Base-by-base conservation (phyloP, 2,888 invertebrate genomes). In the Callinectes sapidus region DNA sequence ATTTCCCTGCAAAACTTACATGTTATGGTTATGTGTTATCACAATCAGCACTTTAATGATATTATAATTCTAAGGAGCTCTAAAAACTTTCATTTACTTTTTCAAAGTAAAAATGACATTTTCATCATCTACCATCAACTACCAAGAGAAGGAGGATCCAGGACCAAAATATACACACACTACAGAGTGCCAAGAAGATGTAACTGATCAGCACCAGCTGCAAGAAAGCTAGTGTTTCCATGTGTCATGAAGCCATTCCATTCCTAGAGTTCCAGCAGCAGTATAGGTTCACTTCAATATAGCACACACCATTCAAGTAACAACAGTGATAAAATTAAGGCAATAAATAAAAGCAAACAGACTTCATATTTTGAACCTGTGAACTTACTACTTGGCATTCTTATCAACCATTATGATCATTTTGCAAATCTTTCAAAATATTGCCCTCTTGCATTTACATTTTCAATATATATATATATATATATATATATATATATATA, bases 41-140 rank as follows among this genome's bases (percentile, higher is more conserved):
- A n/a, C 28, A 23, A 28, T 48, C 10, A 28, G 28, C n/a, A n/a
- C n/a, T 71, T 71, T 71, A 28, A 71, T 28, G n/a, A 10, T 2
- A 1, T 28, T 10, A 71, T 35, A 81, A 81, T n/a, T 81, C 35
- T 81, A 35, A 81, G 35, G 16, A 81, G 2, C 16, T 28, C 1
- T 71, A 10, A 81, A 35, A 23, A 18, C 55, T 14, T 55, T 55
- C 16, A 14, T 55, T 13, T 61, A 23, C 10, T 28, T 35, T 35
- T 81, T 81, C 32, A 13, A 81, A 81, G 6, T 81, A 81, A 35
- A 81, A 16, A 18, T 18, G 32, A 35, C 35, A 18, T 35, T 81
- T 35, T 18, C 81, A 81, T 81, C 81, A 16, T 32, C 81, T 81
- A 81, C 32, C 32, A 81, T 81, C 81, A 35, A 35, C 81, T 81